These are phyloP conservation scores for Polyommatus iphigenia DNA, from an alignment of 2,888 invertebrate species.

Conservation along the genomic window DNA sequence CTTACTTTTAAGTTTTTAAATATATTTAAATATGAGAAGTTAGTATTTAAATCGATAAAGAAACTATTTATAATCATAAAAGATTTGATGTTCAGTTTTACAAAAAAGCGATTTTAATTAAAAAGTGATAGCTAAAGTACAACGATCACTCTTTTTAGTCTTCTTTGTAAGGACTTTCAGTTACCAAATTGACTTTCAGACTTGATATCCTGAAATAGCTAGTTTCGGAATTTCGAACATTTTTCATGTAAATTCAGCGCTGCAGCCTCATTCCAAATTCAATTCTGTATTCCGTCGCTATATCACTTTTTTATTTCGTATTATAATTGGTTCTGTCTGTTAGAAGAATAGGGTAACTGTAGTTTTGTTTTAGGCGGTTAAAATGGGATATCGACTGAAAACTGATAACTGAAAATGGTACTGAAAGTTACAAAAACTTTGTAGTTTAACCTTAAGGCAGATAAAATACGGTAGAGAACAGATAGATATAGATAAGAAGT, in stretches of 20 bases:
- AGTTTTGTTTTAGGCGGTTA: background rate
- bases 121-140: background rate
- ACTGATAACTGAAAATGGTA: background rate
- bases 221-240: background rate
- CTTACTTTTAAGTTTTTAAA: too few relatives aligned
- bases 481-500: too few relatives aligned
- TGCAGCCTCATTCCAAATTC: background rate
- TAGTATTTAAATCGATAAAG: too few relatives aligned
- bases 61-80: too few relatives aligned
- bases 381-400: background rate
- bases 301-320: conserved; percentile 2
- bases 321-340: background rate
- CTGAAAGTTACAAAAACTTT: background rate
- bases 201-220: conserved; percentile 1
- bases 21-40: too few relatives aligned
- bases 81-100: too few relatives aligned
- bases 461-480: too few relatives aligned
- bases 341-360: background rate
- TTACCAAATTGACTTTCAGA: background rate
- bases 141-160: background rate
- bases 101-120: too few relatives aligned
- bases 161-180: background rate
- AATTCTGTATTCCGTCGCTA: background rate
- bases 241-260: background rate
- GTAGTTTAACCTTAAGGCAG: too few relatives aligned